These are phyloP conservation scores for Plemyria rubiginata DNA, from an alignment of 2,888 invertebrate genomes.

Conservation along the genomic window DNA sequence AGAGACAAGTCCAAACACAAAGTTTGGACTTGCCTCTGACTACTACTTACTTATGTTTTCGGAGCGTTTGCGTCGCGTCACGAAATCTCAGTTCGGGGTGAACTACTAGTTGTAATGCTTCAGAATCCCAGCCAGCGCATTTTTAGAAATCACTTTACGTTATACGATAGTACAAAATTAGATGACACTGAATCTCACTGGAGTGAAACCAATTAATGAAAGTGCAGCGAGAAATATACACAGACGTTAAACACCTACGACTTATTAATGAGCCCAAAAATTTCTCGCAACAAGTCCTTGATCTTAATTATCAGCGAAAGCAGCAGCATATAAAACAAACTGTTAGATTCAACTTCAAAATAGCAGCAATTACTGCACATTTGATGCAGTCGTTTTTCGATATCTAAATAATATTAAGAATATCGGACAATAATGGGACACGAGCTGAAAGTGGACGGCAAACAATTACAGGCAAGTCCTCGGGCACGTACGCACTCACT, in stretches of 20 bases:
- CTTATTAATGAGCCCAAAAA: slow-evolving; percentile 55
- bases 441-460: slow-evolving; percentile 69
- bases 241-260: slow-evolving; percentile 50
- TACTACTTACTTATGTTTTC: too few species aligned
- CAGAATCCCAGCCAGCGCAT: neutral
- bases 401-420: slow-evolving; percentile 75
- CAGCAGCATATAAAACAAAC: slow-evolving; percentile 63
- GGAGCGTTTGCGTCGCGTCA: too few species aligned
- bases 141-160: slow-evolving; percentile 4
- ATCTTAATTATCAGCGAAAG: slow-evolving; percentile 43
- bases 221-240: slow-evolving; percentile 49
- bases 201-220: slow-evolving; percentile 59
- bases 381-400: slow-evolving; percentile 69
- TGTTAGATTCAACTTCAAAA: slow-evolving; percentile 73
- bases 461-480: slow-evolving; percentile 74
- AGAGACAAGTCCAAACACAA: too few species aligned
- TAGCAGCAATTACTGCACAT: slow-evolving; percentile 76
- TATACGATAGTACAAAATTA: slow-evolving; percentile 35
- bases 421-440: slow-evolving; percentile 77
- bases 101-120: neutral
- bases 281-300: slow-evolving; percentile 34
- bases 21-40: too few species aligned
- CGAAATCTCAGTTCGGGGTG: too few species aligned
- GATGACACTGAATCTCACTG: slow-evolving; percentile 44
- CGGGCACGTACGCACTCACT: slow-evolving; percentile 75